Percentiles rank a stretch among this genome's conserved stretches.
These are phyloP conservation scores for Arrhamphus sclerolepis DNA, from an alignment of 2,797 vertebrate genomes.

Conservation along the genomic window DNA sequence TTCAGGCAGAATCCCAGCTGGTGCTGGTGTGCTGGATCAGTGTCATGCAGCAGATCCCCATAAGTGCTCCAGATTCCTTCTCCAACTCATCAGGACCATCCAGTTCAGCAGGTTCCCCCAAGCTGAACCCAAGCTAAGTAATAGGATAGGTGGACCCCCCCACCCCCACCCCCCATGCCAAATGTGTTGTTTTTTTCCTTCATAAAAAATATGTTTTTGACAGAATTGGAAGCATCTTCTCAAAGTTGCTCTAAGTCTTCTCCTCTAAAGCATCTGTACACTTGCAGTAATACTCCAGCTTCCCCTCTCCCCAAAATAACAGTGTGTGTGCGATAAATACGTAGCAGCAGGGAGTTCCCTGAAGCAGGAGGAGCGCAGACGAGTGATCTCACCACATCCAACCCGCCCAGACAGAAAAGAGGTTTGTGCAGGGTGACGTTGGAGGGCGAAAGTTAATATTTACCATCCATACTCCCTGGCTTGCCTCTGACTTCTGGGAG, in stretches of 20 bases:
- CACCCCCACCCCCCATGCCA: too few species aligned
- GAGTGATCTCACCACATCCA: conserved; percentile 61
- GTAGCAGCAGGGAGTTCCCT: conserved; percentile 83
- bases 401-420: conserved; percentile 50
- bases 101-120: too few species aligned
- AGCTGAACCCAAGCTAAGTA: too few species aligned
- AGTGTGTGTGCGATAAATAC: conserved; percentile 56
- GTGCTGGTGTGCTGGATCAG: too few species aligned
- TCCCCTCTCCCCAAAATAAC: conserved; percentile 26
- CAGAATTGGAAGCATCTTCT: too few species aligned
- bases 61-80: too few species aligned
- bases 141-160: too few species aligned
- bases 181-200: too few species aligned
- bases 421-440: conserved; percentile 24
- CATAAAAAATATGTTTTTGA: too few species aligned
- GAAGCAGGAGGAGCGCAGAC: conserved; percentile 51
- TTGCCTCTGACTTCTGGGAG: conserved; percentile 31
- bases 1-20: too few species aligned
- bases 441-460: conserved; percentile 89
- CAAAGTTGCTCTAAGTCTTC: neutral
- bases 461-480: conserved; percentile 46
- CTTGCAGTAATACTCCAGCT: neutral
- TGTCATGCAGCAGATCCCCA: too few species aligned
- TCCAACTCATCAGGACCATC: too few species aligned
- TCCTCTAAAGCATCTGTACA: neutral